Percentiles rank a stretch among this genome's conserved stretches.
phyloP scores from a whole-genome alignment of 2,888 invertebrate species.

The Parthenolecanium corni region DNA sequence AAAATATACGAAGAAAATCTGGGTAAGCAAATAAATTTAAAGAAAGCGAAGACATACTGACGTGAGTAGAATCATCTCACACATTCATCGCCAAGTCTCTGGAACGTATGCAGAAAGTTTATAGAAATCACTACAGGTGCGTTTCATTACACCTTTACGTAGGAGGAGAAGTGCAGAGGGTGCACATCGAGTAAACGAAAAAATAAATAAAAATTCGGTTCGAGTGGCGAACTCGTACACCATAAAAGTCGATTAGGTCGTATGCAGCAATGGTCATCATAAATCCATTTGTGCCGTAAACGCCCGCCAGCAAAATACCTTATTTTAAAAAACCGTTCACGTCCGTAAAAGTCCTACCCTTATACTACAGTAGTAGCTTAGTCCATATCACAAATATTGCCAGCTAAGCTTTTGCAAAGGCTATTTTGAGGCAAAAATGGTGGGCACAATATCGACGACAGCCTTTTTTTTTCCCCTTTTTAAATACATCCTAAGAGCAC shows the following conservation, averaged over 20 bases:
- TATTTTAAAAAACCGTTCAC: conserved; percentile 4
- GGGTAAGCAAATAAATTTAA: no score
- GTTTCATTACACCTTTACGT: conserved; percentile 3
- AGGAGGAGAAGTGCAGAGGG: neutral
- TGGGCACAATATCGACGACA: no score
- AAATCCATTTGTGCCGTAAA: conserved; percentile 18
- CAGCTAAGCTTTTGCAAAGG: no score
- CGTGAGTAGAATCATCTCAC: no score
- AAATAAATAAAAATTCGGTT: conserved; percentile 7
- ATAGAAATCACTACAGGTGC: conserved; percentile 11
- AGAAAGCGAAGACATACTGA: no score
- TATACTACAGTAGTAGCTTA: no score
- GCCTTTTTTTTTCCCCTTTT: no score
- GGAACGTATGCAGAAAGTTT: conserved; percentile 1
- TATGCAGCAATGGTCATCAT: conserved; percentile 10
- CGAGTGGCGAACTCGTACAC: neutral
- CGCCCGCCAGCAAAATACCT: neutral
- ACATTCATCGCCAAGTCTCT: neutral
- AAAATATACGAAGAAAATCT: no score
- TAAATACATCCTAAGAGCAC: no score
- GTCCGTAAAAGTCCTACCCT: neutral
- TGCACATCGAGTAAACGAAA: neutral
- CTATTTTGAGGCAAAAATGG: no score
- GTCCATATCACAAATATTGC: no score
- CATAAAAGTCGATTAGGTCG: no score